Percentiles rank a stretch among this genome's conserved stretches.
Evolutionary conservation across 2,797 vertebrate genomes (phyloP).

Genomic region (Xiphophorus birchmanni): DNA sequence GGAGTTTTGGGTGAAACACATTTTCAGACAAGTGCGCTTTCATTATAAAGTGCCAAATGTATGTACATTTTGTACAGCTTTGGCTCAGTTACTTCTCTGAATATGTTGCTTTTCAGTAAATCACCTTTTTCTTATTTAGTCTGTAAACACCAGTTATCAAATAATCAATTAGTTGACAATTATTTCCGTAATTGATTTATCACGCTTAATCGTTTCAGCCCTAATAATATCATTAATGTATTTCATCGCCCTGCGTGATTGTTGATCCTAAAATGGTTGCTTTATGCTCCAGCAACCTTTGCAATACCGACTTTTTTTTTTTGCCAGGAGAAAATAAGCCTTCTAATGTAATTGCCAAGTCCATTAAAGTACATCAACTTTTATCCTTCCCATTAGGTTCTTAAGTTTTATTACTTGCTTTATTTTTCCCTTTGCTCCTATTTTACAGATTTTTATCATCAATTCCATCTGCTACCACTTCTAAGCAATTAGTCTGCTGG

Average conservation of each 20-base stretch:
- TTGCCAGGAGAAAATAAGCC: conserved; percentile 38
- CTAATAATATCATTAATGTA: not conserved
- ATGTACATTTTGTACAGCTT: too few relatives aligned
- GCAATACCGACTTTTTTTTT: conserved; percentile 29
- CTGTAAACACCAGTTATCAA: too few relatives aligned
- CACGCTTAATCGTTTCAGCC: too few relatives aligned
- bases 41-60: too few relatives aligned
- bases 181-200: too few relatives aligned
- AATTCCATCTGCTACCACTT: conserved; percentile 25
- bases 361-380: conserved; percentile 36
- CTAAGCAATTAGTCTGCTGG: conserved; percentile 63
- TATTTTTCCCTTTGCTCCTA: conserved; percentile 32
- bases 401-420: conserved; percentile 46
- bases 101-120: too few relatives aligned
- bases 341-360: conserved; percentile 45
- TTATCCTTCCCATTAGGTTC: conserved; percentile 33
- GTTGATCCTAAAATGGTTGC: not conserved
- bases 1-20: too few relatives aligned
- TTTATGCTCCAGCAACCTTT: conserved; percentile 13
- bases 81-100: too few relatives aligned
- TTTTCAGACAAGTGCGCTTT: too few relatives aligned
- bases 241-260: conserved; percentile 2
- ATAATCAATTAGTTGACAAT: too few relatives aligned
- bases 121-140: too few relatives aligned
- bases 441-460: conserved; percentile 37